These are phyloP conservation scores for Polydrusus tereticollis DNA, from an alignment of 2,888 invertebrate genomes.

Conservation along the genomic window DNA sequence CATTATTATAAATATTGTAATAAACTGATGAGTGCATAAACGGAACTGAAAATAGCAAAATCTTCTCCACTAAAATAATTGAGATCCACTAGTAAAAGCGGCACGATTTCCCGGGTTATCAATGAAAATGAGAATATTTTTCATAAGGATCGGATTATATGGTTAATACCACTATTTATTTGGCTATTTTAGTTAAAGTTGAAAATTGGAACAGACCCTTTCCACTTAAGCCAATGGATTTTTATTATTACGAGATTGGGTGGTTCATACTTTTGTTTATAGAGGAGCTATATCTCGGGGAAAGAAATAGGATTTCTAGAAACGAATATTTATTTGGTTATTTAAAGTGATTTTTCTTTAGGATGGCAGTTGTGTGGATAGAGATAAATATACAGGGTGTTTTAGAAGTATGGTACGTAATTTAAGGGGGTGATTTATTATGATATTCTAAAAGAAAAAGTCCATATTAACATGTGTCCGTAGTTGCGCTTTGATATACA, in stretches of 20 bases:
- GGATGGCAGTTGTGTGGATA: background rate
- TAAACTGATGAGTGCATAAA: no score
- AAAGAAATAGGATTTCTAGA: no score
- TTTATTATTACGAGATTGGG: constrained; percentile 12
- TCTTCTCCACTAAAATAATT: constrained; percentile 4
- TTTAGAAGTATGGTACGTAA: no score
- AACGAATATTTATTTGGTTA: no score
- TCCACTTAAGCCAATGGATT: constrained; percentile 7
- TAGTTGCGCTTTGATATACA: no score
- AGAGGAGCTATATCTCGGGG: background rate
- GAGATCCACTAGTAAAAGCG: constrained; percentile 2
- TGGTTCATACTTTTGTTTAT: background rate
- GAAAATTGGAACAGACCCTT: constrained; percentile 21
- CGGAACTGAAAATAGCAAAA: background rate
- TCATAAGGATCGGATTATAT: constrained; percentile 16
- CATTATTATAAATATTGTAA: background rate
- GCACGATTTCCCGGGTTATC: constrained; percentile 15
- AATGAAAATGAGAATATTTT: constrained; percentile 16
- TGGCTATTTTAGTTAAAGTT: constrained; percentile 2
- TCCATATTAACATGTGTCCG: no score
- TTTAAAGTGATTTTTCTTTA: background rate
- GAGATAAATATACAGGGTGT: no score
- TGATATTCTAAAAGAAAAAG: no score
- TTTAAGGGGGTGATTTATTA: no score
- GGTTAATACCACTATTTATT: constrained; percentile 23